These are phyloP conservation scores for Clamator glandarius DNA, from an alignment of 2,797 vertebrate genomes.

Conservation along the genomic window DNA sequence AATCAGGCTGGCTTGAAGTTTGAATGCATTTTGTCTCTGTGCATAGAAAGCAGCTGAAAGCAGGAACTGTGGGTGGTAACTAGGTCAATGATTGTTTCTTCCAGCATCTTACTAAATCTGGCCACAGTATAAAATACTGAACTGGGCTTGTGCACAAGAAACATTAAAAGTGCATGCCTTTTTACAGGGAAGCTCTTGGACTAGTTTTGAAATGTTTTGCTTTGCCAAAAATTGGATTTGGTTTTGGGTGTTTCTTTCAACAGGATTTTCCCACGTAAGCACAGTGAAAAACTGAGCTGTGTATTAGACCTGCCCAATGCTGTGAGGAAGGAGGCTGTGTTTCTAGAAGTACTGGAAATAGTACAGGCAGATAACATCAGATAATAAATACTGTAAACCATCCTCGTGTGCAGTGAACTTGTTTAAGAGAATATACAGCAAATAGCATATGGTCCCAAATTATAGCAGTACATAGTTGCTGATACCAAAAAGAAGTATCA, in stretches of 20 bases:
- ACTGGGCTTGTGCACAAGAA: slow-evolving; percentile 18
- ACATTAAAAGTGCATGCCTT: not conserved
- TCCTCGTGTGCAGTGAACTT: not conserved
- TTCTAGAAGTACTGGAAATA: not conserved
- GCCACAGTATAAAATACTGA: not conserved
- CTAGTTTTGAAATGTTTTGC: slow-evolving; percentile 41
- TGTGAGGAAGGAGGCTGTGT: accelerated
- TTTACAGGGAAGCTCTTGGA: slow-evolving; percentile 49
- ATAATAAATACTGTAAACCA: not conserved
- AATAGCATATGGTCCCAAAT: not conserved
- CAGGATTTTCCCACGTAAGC: not conserved
- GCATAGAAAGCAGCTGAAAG: not conserved
- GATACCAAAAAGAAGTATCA: not conserved
- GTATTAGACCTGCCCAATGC: not conserved
- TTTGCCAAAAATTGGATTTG: slow-evolving; percentile 38
- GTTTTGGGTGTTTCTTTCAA: not conserved
- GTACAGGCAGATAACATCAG: not conserved
- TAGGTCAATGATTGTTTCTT: not conserved
- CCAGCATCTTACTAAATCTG: slow-evolving; percentile 1
- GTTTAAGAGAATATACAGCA: not conserved
- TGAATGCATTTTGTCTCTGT: not conserved
- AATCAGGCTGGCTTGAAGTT: not conserved
- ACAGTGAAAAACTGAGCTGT: not conserved
- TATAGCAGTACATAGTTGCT: not conserved
- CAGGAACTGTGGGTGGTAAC: not conserved